These are phyloP conservation scores for Caenorhabditis japonica DNA, from an alignment of 2,888 invertebrate species.

Conservation along the genomic window DNA sequence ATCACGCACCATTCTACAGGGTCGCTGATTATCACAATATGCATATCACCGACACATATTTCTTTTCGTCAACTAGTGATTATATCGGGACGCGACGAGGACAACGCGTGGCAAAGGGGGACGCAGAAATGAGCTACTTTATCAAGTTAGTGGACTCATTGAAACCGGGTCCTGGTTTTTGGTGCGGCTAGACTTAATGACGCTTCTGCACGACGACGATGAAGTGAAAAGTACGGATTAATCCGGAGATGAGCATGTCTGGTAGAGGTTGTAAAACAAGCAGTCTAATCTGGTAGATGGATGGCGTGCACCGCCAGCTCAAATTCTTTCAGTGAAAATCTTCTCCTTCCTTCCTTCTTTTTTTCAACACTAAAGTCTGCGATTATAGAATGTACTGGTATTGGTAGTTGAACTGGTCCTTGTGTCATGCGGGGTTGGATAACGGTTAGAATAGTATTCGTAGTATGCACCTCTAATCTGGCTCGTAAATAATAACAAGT, in stretches of 20 bases:
- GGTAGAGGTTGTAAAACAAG: constrained; percentile 21
- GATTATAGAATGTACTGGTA: no score
- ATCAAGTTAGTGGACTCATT: constrained; percentile 9
- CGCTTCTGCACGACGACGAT: constrained; percentile 3
- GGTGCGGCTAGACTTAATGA: constrained; percentile 20
- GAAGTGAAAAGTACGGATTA: constrained; percentile 40
- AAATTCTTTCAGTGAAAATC: no score
- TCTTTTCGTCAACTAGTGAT: constrained; percentile 17
- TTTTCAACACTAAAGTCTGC: no score
- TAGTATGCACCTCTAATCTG: constrained; percentile 32
- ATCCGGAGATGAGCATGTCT: constrained; percentile 40
- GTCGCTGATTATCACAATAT: constrained; percentile 42
- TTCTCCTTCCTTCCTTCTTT: no score
- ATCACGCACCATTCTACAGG: constrained; percentile 29
- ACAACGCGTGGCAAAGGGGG: neutral
- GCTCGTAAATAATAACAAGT: constrained; percentile 34
- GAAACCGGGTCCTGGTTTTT: constrained; percentile 4
- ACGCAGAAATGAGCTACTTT: neutral
- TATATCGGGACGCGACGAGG: constrained; percentile 12
- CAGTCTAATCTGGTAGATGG: constrained; percentile 25
- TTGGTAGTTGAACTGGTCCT: no score
- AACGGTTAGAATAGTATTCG: no score
- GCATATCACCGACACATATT: constrained; percentile 49
- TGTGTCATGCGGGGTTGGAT: no score
- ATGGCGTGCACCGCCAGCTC: neutral